Percentiles rank a stretch among this genome's conserved stretches.
Conservation (phyloP, 2,797 vertebrate genomes). For the Enteromius paludinosus region DNA sequence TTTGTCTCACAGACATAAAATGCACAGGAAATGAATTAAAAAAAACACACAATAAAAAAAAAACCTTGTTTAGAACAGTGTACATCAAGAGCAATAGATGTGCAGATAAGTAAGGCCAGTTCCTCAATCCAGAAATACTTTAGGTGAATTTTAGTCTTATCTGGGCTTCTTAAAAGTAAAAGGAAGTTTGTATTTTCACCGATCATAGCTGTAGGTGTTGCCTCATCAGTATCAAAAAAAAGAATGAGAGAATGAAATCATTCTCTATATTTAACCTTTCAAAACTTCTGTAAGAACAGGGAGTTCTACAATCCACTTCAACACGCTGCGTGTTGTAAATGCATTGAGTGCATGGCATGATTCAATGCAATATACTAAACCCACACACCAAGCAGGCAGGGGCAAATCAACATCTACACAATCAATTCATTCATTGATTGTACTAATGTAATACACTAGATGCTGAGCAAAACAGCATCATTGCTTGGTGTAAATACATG, state of each 20-base stretch:
- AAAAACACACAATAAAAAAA: no score
- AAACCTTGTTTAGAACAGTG: neutral
- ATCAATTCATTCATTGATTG: slow-evolving; percentile 24
- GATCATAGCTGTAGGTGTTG: no score
- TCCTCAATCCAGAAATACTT: no score
- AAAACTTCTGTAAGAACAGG: neutral
- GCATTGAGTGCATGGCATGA: slow-evolving; percentile 10
- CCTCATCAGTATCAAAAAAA: neutral
- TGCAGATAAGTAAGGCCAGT: neutral
- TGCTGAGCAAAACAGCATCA: neutral
- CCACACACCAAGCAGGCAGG: slow-evolving; percentile 23
- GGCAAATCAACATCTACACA: slow-evolving; percentile 16
- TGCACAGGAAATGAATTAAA: neutral
- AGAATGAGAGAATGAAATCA: neutral
- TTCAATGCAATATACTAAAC: slow-evolving; percentile 23
- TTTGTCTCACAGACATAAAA: neutral
- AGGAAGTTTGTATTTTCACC: neutral
- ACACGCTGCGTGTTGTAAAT: neutral
- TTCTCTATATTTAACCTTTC: neutral
- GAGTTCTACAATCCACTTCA: neutral
- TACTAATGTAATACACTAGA: neutral
- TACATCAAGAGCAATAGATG: neutral
- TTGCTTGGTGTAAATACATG: neutral
- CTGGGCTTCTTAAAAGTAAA: neutral
- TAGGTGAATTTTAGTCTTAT: neutral